These are phyloP conservation scores for Lymantria monacha DNA, from an alignment of 2,888 invertebrate genomes.

Conservation along the genomic window DNA sequence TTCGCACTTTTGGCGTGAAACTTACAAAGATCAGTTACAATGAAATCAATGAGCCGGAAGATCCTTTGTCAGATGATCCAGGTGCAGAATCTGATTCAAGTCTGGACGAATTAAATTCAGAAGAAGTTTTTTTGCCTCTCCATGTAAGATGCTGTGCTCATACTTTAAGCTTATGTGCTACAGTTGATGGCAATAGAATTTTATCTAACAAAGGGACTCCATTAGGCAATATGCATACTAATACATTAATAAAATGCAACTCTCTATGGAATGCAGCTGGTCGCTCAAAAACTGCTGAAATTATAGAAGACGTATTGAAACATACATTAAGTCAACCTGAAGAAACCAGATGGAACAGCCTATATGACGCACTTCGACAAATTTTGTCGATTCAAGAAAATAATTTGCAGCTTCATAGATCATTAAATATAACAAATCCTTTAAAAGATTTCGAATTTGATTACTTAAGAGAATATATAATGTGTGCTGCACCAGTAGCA, in stretches of 20 bases:
- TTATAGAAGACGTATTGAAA: constrained; percentile 2
- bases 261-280: constrained; percentile 1
- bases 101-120: neutral
- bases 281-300: constrained; percentile 10
- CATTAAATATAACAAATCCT: constrained; percentile 9
- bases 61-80: constrained; percentile 1
- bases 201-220: neutral
- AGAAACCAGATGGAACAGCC: constrained; percentile 10
- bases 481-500: constrained; percentile 12
- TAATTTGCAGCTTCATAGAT: constrained; percentile 4
- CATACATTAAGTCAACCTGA: constrained; percentile 9
- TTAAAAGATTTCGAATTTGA: constrained; percentile 14
- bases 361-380: constrained; percentile 7
- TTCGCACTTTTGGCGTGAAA: neutral
- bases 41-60: constrained; percentile 1
- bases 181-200: constrained; percentile 8
- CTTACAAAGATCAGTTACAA: neutral
- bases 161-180: constrained; percentile 9
- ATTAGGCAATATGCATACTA: constrained; percentile 8
- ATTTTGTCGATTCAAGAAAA: constrained; percentile 6
- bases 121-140: constrained; percentile 2
- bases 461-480: constrained; percentile 17
- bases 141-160: constrained; percentile 10
- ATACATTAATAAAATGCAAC: constrained; percentile 3
- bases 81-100: constrained; percentile 3